Percentiles rank a stretch among this genome's conserved stretches.
Conservation (phyloP, 1,140 invertebrate species). For the Aphelinus certus region DNA sequence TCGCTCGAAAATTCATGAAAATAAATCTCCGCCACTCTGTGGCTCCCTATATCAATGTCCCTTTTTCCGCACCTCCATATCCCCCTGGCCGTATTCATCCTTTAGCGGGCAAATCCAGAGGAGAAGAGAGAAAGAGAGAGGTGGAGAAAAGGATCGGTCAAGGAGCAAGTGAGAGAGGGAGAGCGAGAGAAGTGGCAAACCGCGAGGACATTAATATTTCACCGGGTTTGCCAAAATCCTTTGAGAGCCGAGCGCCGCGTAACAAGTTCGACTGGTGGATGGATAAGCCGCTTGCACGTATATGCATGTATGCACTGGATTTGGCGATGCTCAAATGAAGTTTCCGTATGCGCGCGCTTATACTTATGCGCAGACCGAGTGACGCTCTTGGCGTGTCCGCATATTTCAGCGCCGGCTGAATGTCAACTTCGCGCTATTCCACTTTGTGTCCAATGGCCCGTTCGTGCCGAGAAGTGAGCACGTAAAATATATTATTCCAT, state of each 20-base stretch:
- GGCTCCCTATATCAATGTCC: background rate
- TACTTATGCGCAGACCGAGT: no score
- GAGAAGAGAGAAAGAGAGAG: no score
- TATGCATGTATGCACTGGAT: background rate
- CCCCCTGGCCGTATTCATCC: background rate
- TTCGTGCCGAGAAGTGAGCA: no score
- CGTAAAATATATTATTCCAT: no score
- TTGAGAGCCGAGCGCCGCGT: background rate
- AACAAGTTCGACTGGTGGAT: constrained; percentile 9
- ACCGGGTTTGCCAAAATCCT: constrained; percentile 12
- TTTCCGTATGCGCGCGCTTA: no score
- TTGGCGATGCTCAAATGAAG: background rate
- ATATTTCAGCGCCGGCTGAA: no score
- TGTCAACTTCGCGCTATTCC: no score
- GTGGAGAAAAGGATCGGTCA: constrained; percentile 7
- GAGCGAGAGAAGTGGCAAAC: background rate
- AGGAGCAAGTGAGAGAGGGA: background rate
- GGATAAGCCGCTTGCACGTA: background rate
- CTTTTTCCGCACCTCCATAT: background rate
- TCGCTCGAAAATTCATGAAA: background rate
- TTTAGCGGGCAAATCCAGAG: background rate
- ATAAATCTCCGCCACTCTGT: constrained; percentile 7
- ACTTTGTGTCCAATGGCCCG: no score
- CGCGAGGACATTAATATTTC: constrained; percentile 22
- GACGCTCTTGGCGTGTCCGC: no score